phyloP scores from a whole-genome alignment of 1,140 invertebrate species.

The Drosophila ficusphila region DNA sequence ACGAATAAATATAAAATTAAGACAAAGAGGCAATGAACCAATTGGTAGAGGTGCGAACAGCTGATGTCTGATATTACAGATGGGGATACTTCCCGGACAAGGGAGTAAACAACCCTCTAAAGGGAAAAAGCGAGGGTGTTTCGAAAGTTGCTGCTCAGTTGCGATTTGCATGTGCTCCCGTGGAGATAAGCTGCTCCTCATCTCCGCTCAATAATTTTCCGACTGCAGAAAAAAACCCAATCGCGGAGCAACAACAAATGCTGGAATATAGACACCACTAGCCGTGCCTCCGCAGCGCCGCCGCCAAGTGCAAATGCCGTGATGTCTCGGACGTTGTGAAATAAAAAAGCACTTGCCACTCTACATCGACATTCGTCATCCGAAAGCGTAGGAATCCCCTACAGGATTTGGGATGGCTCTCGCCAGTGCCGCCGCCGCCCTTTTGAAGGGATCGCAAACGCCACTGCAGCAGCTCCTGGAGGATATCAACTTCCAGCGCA shows the following conservation, averaged over 20 bases:
- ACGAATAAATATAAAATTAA: background rate
- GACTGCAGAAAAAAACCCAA: background rate
- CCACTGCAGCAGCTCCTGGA: constrained; percentile 92
- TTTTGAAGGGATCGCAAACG: constrained; percentile 88
- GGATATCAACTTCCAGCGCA: constrained; percentile 95
- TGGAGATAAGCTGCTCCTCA: constrained; percentile 1
- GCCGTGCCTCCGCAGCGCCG: background rate
- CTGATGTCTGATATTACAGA: constrained; percentile 16
- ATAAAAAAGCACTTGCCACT: constrained; percentile 8
- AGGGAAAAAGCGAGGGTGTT: constrained; percentile 6
- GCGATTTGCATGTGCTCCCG: constrained; percentile 15
- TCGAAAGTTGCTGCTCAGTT: constrained; percentile 1
- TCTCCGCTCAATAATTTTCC: background rate
- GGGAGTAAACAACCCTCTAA: constrained; percentile 16
- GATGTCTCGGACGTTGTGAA: constrained; percentile 34
- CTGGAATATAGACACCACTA: constrained; percentile 15
- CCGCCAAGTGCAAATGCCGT: constrained; percentile 1
- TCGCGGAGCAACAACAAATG: constrained; percentile 10
- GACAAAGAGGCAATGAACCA: background rate
- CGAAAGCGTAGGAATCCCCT: constrained; percentile 19
- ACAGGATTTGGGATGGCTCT: constrained; percentile 86
- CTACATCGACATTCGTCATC: constrained; percentile 44
- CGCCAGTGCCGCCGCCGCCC: constrained; percentile 86
- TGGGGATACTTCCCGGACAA: background rate
- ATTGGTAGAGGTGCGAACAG: background rate